phyloP scores from a whole-genome alignment of 2,113 vertebrate genomes.

The Otocyon megalotis region DNA sequence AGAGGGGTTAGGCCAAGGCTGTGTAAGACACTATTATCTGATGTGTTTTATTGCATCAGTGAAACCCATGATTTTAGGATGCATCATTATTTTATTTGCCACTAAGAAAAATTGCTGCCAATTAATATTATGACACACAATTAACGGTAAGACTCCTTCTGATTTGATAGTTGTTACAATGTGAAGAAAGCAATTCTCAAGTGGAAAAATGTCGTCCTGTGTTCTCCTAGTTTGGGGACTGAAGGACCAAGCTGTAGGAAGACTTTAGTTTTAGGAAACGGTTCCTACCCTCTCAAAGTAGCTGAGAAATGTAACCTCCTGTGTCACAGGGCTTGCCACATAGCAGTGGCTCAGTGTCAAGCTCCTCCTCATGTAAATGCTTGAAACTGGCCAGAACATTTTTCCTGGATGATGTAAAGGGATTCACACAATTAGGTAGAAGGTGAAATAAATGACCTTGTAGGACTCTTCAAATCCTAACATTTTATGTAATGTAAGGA shows the following conservation, averaged over 20 bases:
- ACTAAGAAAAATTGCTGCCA: not conserved
- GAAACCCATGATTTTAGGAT: not conserved
- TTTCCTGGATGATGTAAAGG: not conserved
- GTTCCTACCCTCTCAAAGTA: not conserved
- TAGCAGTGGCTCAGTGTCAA: not conserved
- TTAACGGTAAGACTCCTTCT: not conserved
- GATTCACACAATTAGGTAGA: not conserved
- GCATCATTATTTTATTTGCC: not conserved
- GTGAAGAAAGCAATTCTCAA: not conserved
- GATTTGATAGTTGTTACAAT: slow-evolving; percentile 33
- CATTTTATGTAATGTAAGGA: not conserved
- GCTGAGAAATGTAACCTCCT: not conserved
- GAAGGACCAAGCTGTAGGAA: not conserved
- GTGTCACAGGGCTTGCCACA: not conserved
- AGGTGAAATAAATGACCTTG: not conserved
- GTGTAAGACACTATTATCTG: not conserved
- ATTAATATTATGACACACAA: not conserved
- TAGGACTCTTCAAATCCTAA: not conserved
- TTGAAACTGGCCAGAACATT: not conserved
- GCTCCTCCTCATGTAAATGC: not conserved
- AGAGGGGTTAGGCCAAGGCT: not conserved
- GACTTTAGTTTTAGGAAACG: not conserved
- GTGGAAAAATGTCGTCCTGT: slow-evolving; percentile 7
- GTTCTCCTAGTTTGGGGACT: not conserved
- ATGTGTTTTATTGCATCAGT: not conserved